Evolutionary conservation across 2,113 vertebrate genomes (phyloP).

Genomic region (Gobius niger): DNA sequence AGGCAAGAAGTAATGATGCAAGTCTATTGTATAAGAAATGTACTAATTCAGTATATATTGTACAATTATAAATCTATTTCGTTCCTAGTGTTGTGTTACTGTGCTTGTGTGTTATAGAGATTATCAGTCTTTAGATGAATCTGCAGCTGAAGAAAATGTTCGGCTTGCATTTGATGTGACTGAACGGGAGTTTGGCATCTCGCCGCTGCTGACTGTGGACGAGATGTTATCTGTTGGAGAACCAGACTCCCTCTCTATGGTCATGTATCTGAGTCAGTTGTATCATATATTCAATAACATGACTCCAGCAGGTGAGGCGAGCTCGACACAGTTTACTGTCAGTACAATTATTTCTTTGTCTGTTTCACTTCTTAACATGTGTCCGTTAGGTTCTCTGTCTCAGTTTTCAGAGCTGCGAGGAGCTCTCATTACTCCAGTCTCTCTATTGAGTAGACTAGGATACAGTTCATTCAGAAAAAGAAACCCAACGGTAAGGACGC

Average conservation of each 20-base stretch:
- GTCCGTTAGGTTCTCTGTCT: constrained; percentile 74
- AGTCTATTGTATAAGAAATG: too few species aligned
- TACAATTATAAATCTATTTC: background rate
- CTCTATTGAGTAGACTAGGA: constrained; percentile 89
- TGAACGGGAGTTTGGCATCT: constrained; percentile 89
- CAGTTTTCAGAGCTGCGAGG: constrained; percentile 83
- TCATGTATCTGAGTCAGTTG: constrained; percentile 97
- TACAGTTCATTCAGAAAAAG: constrained; percentile 88
- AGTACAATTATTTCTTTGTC: background rate
- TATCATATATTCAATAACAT: constrained; percentile 90
- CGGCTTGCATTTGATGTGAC: constrained; percentile 87
- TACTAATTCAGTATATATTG: background rate
- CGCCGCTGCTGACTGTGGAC: constrained; percentile 91
- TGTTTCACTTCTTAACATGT: background rate
- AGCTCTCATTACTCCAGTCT: constrained; percentile 83
- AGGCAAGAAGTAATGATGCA: too few species aligned
- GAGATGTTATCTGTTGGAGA: constrained; percentile 88
- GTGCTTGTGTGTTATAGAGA: constrained; percentile 75
- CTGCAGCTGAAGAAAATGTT: constrained; percentile 81
- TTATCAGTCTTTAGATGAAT: constrained; percentile 84
- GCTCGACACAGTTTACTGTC: background rate
- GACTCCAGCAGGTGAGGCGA: constrained; percentile 80
- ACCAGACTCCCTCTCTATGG: constrained; percentile 92
- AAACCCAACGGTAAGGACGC: constrained; percentile 80
- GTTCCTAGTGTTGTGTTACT: background rate